Base-by-base conservation (phyloP, 2,888 invertebrate species). In the Drosophila cracens region DNA sequence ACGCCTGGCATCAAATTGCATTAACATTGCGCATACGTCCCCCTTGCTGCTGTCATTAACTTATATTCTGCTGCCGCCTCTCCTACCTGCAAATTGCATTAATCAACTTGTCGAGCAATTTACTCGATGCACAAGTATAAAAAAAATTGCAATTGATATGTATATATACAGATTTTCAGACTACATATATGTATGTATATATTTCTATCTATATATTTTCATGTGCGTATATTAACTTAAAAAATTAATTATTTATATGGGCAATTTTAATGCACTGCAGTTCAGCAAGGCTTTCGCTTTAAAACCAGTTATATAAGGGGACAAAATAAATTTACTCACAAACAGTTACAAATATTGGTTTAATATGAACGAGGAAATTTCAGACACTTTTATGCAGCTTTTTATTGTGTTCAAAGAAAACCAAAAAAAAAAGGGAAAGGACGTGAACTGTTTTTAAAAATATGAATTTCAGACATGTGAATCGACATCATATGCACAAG, bases 91-190 rank as follows among this genome's bases (percentile, higher is more conserved):
- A 69, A 80, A 87, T 77, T 74, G 83, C 88, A 86, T 85, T 85
- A 85, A 85, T 87, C 88, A 85, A 85, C 88, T 79, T 67, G 72
- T 70, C 73, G 56, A 65, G 76, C 79, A 87, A 87, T 85, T 85
- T 81, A 83, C 83, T 74, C 46, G 49, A 49, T 36, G 51, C 31
- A 25, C 27, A 65, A 52, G 25, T 33, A 59, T 57, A 43, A 43
- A 43, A 34, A 27, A 63, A 65, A 56, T 70, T 62, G 58, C 64
- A 49, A 54, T 62, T 65, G 53, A 76, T 73, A 73, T 62, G 51
- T 56, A 53, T 31, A 57, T 31, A 43, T 33, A 58, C 10, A 13
- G 57, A 43, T 46, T 25, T 40, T 29, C 43, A 25, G 29, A 18
- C 13, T 34, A 25, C 43, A n/a, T 49, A n/a, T n/a, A n/a, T n/a